Evolutionary conservation across 2,113 vertebrate species (phyloP), one percentile per base, ranked within the genome.

Genomic region (Xiphophorus couchianus): DNA sequence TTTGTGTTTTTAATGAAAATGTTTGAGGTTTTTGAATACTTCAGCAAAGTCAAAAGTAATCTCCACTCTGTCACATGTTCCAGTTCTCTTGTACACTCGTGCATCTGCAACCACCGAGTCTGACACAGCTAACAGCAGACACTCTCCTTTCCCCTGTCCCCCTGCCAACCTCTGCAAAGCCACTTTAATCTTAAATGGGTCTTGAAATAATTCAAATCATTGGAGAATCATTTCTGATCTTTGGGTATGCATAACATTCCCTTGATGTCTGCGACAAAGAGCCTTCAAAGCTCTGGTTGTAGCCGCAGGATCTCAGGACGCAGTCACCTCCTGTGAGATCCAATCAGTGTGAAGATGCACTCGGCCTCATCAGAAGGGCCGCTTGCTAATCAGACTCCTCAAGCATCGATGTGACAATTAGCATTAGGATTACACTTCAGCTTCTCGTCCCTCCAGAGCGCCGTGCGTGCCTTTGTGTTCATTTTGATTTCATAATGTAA

Each of bases 271-370:
- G n/a, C 30, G 37, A 51, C 66, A 58, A 58, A 58, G 51, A n/a
- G 25, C 25, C 51, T 58, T 58, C 71, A 80, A 73, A 84, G 71
- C 19, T 15, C 51, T 54, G 54, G 62, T 28, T 25, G 17, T 76
- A 51, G 25, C 10, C 17, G 62, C 60, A 63, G 74, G 77, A 77
- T 80, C 74, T 86, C 66, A 67, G 78, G 73, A 80, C 76, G 84
- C 22, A 29, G 72, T 71, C 81, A 89, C 77, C 75, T 85, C 77
- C 77, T 76, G 66, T 10, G 74, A 82, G 85, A 89, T 77, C 78
- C 83, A 91, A 92, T 88, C 85, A 89, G 80, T 71, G 74, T 69
- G 71, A 78, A 78, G 80, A 72, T 31, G 29, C 76, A 81, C 85
- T 81, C 66, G 2, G 73, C 73, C 77, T 85, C 67, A 77, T 86